Base-by-base conservation (phyloP, 2,113 vertebrate species). In the Ascaphus truei region DNA sequence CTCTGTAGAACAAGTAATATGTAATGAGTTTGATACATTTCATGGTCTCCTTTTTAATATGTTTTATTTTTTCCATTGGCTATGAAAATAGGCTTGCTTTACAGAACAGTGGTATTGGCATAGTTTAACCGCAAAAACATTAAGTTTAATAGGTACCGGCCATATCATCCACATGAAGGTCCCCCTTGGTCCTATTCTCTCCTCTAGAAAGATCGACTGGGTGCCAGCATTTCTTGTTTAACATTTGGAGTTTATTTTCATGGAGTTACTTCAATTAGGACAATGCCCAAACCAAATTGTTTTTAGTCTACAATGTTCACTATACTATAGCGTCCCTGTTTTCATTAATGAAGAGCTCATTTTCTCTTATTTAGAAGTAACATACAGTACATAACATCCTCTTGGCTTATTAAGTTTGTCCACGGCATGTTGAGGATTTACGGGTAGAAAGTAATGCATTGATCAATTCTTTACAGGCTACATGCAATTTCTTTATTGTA, bases 211-310 rank as follows among this genome's bases (percentile, higher is more conserved):
- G 43, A 45, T 63, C 29, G 57, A 53, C 43, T 39, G 29, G 34
- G 45, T 66, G 75, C 66, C 80, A 78, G 55, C 79, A 82, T 80
- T 82, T 88, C 81, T 83, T 87, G 36, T 82, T 76, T 77, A 86
- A 80, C 83, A 83, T 77, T 86, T 87, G 87, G 87, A 88, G 85
- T 80, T 81, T 82, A 80, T 91, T 92, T 89, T 85, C 80, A 76
- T 83, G 80, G 88, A 85, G 79, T 81, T 82, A 73, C 81, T 87
- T 83, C 87, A 88, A 79, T 81, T 81, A 87, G 84, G 83, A 74
- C 66, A 66, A 73, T 73, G 84, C 85, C 84, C 86, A 88, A 89
- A 80, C 84, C 81, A 72, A 84, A 82, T 80, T 75, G 72, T 74
- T 81, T 80, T 80, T 71, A 83, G 76, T 67, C 50, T 62, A 39